These are phyloP conservation scores for Sorex maritimensis DNA, from an alignment of 2,797 vertebrate species.

Conservation along the genomic window DNA sequence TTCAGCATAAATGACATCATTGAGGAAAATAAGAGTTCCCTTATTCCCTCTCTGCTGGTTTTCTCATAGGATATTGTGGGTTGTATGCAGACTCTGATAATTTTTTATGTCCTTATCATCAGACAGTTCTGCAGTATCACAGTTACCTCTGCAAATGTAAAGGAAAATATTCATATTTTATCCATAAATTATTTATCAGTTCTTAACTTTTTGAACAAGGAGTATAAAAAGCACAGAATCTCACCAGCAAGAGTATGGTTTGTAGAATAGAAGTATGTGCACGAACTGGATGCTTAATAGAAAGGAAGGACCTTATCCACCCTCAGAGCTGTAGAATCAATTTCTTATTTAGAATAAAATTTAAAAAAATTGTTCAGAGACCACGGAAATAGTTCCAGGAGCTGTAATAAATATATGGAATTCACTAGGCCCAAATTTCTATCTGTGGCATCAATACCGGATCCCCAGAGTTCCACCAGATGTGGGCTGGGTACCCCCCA, in stretches of 20 bases:
- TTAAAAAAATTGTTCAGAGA: conserved; percentile 23
- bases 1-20: conserved; percentile 86
- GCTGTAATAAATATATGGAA: too few relatives aligned
- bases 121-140: background rate
- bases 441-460: too few relatives aligned
- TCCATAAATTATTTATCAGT: background rate
- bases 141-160: conserved; percentile 36
- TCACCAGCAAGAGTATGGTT: background rate
- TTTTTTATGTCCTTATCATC: conserved; percentile 62
- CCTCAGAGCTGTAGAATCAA: conserved; percentile 14
- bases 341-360: background rate
- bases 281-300: background rate
- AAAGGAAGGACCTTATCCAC: background rate
- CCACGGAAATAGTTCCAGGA: too few relatives aligned
- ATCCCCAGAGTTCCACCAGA: too few relatives aligned
- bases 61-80: conserved; percentile 25
- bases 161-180: conserved; percentile 26
- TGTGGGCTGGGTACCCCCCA: too few relatives aligned
- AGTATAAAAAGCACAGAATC: background rate
- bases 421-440: too few relatives aligned
- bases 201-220: conserved; percentile 28
- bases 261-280: background rate
- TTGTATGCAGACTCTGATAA: conserved; percentile 35
- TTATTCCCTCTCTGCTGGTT: conserved; percentile 74
- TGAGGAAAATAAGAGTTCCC: conserved; percentile 78